Base-by-base conservation (phyloP, 2,113 vertebrate species). In the Aptenodytes patagonicus region DNA sequence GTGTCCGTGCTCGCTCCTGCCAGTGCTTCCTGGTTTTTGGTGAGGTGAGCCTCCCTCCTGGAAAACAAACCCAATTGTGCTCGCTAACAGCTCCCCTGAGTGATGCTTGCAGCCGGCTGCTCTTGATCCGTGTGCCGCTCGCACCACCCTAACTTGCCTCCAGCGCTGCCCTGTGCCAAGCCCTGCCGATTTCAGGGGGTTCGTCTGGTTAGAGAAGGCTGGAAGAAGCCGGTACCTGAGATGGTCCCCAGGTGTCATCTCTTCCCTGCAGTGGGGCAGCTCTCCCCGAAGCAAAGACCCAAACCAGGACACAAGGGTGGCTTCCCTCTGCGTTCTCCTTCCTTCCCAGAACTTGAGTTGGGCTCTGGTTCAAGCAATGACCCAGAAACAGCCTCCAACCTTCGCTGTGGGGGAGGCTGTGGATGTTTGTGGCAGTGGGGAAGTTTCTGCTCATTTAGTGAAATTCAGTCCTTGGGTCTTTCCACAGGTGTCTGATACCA, bases 371-470 rank as follows among this genome's bases (percentile, higher is more conserved):
- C 66, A 55, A 72, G 26, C 42, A 73, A 11, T 24, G 64, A 29
- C 38, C 47, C 72, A 85, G 79, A 34, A 51, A 31, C 12, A 10
- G 6, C 15, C 32, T 46, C 61, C 0, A 1, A 1, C 25, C 38
- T 34, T 65, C 29, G 32, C 32, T 0, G 0, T 0, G 0, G 26
- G 40, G 52, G 38, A 47, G 11, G 11, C 32, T 31, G 24, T 68
- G 54, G 36, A 4, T 51, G 62, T 6, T 40, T 1, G 6, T 55
- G 66, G 17, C 72, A 36, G 21, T 12, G 46, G 38, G 18, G 22
- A 76, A 19, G 7, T n/a, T 89, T 68, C 65, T 93, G 72, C n/a
- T 83, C 14, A 1, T 61, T 34, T 34, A 36, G 58, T 75, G 65
- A 25, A 58, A 58, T 64, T 58, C 52, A 60, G 32, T 26, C 46